Base-by-base conservation (phyloP, 2,888 invertebrate genomes). In the Dynastes maya region DNA sequence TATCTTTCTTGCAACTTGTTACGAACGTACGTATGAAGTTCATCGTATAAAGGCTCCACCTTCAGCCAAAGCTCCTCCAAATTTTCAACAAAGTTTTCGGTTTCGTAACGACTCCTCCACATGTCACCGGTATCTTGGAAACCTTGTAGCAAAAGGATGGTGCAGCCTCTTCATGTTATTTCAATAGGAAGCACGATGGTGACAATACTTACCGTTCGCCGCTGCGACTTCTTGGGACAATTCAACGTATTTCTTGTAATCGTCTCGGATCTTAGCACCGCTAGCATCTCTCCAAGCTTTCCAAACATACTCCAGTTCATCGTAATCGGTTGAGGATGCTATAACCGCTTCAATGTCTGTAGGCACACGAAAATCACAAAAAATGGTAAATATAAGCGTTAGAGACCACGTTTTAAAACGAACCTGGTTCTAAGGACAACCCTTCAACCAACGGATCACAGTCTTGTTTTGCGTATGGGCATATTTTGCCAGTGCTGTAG, bases 221-320 rank as follows among this genome's bases (percentile, higher is more conserved):
- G 86, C 83, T 1, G 94, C 92, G 0, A 92, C 93, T 81, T 90
- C 89, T 83, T 94, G 94, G 86, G 92, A 91, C 79, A 92, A 89
- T 9, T 88, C 85, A 0, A 94, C 92, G 82, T 93, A 94, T 82
- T 90, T 89, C 83, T 90, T 89, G 86, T 92, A 94, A 78, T 91
- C 87, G 0, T 90, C 88, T 55, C 91, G 88, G 84, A 94, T 92
- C 86, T 90, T 90, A 81, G 88, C 91, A 3, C 94, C 94, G 5
- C 93, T 91, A 0, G 88, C 90, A 83, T 94, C 91, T 81, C 94
- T 88, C 90, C 93, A 95, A 0, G 89, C 90, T 83, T 90, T 90
- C 94, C 94, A 95, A 76, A 91, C 91, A 82, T 93, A 91, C 2
- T 89, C 84, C 71, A 94, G 87, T 85, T 93, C 92, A 72, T 93